Conservation (phyloP, 2,888 invertebrate species). For the Apodemia mormo region DNA sequence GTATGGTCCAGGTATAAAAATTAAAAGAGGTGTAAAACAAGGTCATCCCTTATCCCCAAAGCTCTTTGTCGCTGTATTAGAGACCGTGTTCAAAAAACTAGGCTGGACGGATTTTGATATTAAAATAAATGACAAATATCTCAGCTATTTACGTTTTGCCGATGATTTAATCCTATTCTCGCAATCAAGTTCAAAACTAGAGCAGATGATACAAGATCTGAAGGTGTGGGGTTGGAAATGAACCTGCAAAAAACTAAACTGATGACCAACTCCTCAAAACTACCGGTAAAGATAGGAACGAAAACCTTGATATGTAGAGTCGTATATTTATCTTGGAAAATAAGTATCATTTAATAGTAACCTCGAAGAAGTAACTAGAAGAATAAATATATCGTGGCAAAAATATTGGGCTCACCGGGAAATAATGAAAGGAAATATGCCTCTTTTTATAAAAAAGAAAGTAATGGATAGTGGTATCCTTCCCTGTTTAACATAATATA, state of each 20-base stretch:
- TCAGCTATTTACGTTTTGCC: neutral
- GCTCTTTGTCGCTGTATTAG: conserved; percentile 10
- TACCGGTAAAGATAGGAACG: neutral
- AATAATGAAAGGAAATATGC: neutral
- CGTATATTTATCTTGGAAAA: neutral
- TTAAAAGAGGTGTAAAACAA: neutral
- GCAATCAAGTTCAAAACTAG: neutral
- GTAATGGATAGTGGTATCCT: neutral
- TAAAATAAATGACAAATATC: neutral
- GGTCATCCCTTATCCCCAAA: conserved; percentile 13
- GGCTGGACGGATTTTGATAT: neutral
- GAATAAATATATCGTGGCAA: neutral
- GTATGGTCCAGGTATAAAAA: neutral
- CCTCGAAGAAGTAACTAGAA: neutral
- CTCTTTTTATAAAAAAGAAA: neutral
- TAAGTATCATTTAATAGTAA: neutral
- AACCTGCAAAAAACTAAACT: conserved; percentile 3
- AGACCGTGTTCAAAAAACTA: conserved; percentile 1
- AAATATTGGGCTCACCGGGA: neutral
- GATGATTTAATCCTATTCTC: neutral
- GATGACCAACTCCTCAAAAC: neutral
- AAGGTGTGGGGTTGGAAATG: neutral
- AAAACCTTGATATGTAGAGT: neutral
- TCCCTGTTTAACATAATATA: neutral
- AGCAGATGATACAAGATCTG: conserved; percentile 6